Base-by-base conservation (phyloP, 2,113 vertebrate genomes). In the Lamprotornis superbus region DNA sequence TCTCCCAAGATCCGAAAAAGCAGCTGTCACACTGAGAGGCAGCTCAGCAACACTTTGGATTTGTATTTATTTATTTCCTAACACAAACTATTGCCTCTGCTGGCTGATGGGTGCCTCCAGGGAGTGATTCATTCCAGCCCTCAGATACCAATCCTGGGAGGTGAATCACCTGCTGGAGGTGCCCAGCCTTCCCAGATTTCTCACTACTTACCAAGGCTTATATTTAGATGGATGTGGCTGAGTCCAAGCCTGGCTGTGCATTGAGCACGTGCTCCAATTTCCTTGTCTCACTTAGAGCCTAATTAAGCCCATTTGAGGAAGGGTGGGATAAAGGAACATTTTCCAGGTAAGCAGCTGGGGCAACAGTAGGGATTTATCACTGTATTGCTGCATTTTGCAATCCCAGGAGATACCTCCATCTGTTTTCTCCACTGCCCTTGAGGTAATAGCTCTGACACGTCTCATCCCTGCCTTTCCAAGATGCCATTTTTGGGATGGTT, bases 81-180 rank as follows among this genome's bases (percentile, higher is more conserved):
- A 13, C 73, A 39, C 49, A 50, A 74, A 87, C 44, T 44, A 20
- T 25, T 52, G 33, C 52, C 56, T 76, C 61, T 91, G 69, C 78
- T 35, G 52, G 59, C 50, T 74, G 91, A 67, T 42, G 52, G 56
- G 60, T 81, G 63, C 46, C 93, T 82, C 84, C 59, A 70, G 84
- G 90, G 69, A 44, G 55, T 85, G 87, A 95, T 55, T 96, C 93
- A 95, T 39, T 59, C 59, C 91, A 78, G 60, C 69, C 52, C 52
- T 67, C 7, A 50, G 46, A 74, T 2, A 59, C 33, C 40, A 13
- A 11, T 11, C 71, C 5, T 5, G 23, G 82, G 39, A 85, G 83
- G 50, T 96, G 91, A 95, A 86, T 95, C 96, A 95, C 83, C 73
- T 59, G 69, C 78, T 56, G 21, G 76, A 89, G 56, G 42, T 50